Percentiles rank a stretch among this genome's conserved stretches.
phyloP scores from a whole-genome alignment of 2,113 vertebrate genomes.

The Heptranchias perlo region DNA sequence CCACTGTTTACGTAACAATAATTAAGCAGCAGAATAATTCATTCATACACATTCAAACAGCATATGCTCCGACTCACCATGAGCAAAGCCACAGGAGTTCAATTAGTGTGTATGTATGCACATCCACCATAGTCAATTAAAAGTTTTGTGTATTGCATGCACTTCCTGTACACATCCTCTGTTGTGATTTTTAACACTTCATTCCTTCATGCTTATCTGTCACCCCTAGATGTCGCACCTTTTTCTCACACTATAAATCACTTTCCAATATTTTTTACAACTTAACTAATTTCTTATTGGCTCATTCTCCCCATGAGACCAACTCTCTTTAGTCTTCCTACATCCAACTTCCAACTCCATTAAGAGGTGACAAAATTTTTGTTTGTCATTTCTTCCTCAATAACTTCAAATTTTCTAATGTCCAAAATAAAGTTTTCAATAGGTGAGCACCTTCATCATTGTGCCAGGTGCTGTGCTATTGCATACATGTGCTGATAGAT shows the following conservation, averaged over 20 bases:
- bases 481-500: too few species aligned
- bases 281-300: neutral
- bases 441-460: neutral
- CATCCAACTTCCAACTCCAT: neutral
- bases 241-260: neutral
- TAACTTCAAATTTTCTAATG: too few species aligned
- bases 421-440: neutral
- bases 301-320: neutral
- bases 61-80: neutral
- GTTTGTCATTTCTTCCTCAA: too few species aligned
- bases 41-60: neutral
- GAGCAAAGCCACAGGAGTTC: neutral
- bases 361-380: neutral
- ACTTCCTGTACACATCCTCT: neutral
- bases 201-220: neutral
- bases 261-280: neutral
- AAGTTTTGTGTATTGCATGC: neutral
- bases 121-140: neutral
- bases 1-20: neutral
- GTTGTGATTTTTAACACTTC: neutral
- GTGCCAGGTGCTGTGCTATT: neutral
- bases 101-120: neutral
- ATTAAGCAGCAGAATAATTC: neutral
- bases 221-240: neutral
- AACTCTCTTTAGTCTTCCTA: neutral